phyloP scores from a whole-genome alignment of 2,113 vertebrate species.

The Corynorhinus townsendii region DNA sequence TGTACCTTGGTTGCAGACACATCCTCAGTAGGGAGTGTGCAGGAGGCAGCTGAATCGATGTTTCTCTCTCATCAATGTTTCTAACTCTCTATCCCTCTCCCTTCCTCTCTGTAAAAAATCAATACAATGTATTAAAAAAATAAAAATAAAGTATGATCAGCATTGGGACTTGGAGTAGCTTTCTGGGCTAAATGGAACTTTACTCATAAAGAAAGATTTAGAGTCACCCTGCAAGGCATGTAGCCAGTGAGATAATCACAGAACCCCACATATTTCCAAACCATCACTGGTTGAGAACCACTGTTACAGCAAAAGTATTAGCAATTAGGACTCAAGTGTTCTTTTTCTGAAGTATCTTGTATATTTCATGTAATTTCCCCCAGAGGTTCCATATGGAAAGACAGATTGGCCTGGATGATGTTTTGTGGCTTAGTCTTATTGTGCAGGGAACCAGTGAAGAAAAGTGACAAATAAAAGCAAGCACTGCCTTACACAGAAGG shows the following conservation, averaged over 20 bases:
- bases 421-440: neutral
- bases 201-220: neutral
- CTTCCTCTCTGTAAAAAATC: too few species aligned
- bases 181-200: neutral
- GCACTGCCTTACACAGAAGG: neutral
- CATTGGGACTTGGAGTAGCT: neutral
- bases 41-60: too few species aligned
- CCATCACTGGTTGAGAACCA: neutral
- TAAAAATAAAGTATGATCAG: neutral
- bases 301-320: neutral
- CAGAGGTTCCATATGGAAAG: neutral
- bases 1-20: too few species aligned
- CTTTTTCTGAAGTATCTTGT: neutral
- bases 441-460: neutral
- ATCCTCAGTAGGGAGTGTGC: too few species aligned
- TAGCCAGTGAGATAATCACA: neutral
- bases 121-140: too few species aligned
- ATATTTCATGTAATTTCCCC: neutral
- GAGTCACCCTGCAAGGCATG: accelerated
- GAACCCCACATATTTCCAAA: neutral
- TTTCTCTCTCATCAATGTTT: too few species aligned
- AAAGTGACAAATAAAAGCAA: neutral
- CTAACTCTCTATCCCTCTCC: too few species aligned
- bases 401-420: neutral
- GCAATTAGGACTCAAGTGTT: neutral